Evolutionary conservation across 2,888 invertebrate species (phyloP), one percentile per base, ranked within the genome.

Genomic region (Zygaena filipendulae): DNA sequence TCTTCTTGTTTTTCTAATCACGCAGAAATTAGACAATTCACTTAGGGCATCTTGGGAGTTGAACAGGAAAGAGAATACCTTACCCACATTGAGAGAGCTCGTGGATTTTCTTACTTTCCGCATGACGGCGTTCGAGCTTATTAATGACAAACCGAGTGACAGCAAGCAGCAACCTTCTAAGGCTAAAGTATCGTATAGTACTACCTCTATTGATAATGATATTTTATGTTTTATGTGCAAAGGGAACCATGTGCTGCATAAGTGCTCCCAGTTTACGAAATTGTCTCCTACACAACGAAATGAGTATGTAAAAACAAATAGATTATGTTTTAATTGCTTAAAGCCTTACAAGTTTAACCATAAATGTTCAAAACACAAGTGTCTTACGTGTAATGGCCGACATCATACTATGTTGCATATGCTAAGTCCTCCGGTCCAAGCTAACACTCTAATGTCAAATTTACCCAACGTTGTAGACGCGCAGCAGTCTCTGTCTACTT

Each of bases 31-130:
- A 3, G 30, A 34, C 10, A 34, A 34, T n/a, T 34, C 30, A 6
- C 10, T 34, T 4, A 13, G 34, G 7, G 34, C 30, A 2, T 27
- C 34, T 4, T 34, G 34, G 34, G 34, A 34, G 25, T 23, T 34
- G 1, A 30, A 28, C 23, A 4, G 28, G 1, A 27, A 34, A 14
- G 27, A 30, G 11, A 18, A 19, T 12, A 10, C 27, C 4, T 4
- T 21, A 6, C 7, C 9, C 4, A 6, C 4, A 21, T n/a, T 21
- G 2, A 2, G 9, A 11, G 25, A 25, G 2, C 6, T 26, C 4
- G 5, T 13, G n/a, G 26, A 19, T 7, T 20, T 19, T 10, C 11
- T 21, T 3, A 27, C 13, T 4, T 8, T 6, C 16, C 4, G 16
- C 4, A 7, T 7, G 7, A 16, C 16, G 5, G 16, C 7, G 4